Evolutionary conservation across 2,888 invertebrate genomes (phyloP).

Genomic region (Melipona bicolor): DNA sequence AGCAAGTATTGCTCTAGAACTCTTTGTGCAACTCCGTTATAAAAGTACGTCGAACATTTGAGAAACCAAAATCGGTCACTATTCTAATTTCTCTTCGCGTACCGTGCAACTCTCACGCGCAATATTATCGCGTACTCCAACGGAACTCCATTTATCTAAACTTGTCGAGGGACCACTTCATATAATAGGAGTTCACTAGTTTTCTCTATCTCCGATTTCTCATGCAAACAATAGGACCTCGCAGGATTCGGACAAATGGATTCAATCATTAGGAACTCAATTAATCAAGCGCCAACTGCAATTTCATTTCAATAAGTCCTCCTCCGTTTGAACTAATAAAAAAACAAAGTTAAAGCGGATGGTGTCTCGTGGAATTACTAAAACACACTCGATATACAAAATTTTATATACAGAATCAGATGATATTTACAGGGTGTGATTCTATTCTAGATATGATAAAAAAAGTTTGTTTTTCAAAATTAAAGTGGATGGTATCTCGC

Average conservation of each 20-base stretch:
- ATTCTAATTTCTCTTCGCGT: neutral
- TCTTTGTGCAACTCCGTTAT: neutral
- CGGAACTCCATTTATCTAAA: neutral
- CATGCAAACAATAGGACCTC: neutral
- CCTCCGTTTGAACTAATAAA: neutral
- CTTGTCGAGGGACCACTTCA: no score
- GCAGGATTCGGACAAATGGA: neutral
- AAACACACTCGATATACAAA: neutral
- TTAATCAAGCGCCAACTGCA: constrained; percentile 1
- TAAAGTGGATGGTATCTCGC: neutral
- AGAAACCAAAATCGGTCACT: neutral
- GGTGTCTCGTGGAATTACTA: neutral
- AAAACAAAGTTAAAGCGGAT: neutral
- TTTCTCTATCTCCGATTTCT: constrained; percentile 4
- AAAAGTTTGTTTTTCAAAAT: neutral
- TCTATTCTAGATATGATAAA: neutral
- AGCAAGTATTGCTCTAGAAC: no score
- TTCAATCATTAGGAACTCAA: constrained; percentile 4
- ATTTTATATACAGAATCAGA: neutral
- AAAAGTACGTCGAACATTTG: neutral
- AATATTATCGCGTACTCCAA: neutral
- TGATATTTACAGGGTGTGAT: constrained; percentile 2
- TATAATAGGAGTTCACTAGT: neutral
- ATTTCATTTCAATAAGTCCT: neutral
- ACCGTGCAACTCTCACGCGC: neutral